Percentiles rank a stretch among this genome's conserved stretches.
Conservation (phyloP, 2,113 vertebrate genomes). For the Amazona vittata region DNA sequence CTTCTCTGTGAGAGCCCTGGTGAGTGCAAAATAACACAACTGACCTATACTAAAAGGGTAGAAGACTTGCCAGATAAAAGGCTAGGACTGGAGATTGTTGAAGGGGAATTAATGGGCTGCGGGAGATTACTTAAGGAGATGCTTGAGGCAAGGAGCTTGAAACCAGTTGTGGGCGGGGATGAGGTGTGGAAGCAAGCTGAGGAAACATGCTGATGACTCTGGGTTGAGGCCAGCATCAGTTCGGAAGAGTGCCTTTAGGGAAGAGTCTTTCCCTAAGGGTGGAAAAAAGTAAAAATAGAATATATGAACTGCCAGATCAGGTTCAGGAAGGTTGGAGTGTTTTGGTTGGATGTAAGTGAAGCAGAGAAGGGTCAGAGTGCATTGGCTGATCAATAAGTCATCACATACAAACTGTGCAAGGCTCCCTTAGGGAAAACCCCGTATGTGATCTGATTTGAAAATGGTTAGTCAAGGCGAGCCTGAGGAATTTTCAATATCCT, state of each 20-base stretch:
- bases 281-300: not conserved
- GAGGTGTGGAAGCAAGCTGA: not conserved
- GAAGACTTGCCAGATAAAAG: not conserved
- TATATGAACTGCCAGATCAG: not conserved
- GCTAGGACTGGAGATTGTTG: not conserved
- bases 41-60: not conserved
- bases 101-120: not conserved
- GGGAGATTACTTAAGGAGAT: not conserved
- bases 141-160: not conserved
- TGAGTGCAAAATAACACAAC: not conserved
- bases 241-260: not conserved
- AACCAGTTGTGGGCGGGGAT: not conserved
- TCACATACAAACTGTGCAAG: rapidly evolving
- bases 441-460: not conserved
- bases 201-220: not conserved
- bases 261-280: not conserved
- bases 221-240: not conserved
- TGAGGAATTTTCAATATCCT: not conserved
- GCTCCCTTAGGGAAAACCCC: not conserved
- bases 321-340: not conserved
- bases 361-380: not conserved
- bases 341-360: not conserved
- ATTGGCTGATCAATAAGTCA: not conserved
- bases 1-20: not conserved
- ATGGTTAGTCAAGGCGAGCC: not conserved